These are phyloP conservation scores for Oscarella lobularis DNA, from an alignment of 37 sponge, comb jelly and placozoan species.

Conservation along the genomic window DNA sequence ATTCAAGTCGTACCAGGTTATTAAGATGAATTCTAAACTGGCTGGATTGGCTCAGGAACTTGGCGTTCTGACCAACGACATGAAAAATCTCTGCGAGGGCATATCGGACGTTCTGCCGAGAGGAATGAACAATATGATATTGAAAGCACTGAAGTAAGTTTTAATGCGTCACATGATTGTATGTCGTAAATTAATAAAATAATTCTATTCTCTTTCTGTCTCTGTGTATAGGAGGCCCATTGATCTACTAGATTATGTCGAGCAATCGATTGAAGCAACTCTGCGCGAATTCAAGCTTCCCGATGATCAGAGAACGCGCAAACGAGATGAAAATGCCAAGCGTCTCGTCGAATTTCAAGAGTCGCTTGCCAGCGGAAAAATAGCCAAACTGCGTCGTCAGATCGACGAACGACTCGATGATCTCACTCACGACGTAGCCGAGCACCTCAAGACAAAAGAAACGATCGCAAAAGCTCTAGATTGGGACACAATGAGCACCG, in stretches of 20 bases:
- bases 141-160: neutral
- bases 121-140: neutral
- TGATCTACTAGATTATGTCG: neutral
- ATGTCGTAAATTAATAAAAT: no score
- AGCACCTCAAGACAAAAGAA: neutral
- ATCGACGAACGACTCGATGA: neutral
- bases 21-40: neutral
- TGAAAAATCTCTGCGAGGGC: neutral
- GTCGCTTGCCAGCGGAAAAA: neutral
- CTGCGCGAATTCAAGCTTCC: neutral
- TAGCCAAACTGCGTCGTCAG: neutral
- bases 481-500: neutral
- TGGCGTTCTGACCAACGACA: neutral
- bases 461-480: neutral
- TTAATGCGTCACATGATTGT: neutral
- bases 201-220: neutral
- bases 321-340: neutral
- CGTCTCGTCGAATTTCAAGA: neutral
- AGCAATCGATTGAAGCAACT: neutral
- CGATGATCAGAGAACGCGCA: neutral
- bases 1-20: neutral
- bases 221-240: neutral
- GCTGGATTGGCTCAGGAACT: neutral
- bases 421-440: neutral
- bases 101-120: neutral